Percentiles rank a stretch among this genome's conserved stretches.
These are phyloP conservation scores for Myotis findleyi DNA, from an alignment of 2,797 vertebrate genomes.

Conservation along the genomic window DNA sequence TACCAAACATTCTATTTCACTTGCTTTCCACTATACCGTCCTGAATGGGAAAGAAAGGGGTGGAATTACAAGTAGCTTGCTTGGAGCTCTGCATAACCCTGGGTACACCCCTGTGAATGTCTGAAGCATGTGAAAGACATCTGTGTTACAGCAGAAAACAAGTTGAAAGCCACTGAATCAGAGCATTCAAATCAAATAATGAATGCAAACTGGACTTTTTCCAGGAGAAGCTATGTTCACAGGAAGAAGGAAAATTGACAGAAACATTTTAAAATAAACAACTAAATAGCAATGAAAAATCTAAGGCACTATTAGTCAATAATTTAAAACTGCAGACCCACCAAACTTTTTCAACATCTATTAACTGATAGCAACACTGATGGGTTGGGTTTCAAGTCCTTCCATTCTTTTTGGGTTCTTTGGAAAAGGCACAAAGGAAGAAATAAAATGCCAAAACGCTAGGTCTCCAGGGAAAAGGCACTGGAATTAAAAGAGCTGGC, in stretches of 20 bases:
- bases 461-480: neutral
- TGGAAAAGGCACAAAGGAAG: constrained; percentile 57
- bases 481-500: neutral
- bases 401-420: constrained; percentile 48
- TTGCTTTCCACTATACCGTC: neutral
- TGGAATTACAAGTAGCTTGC: constrained; percentile 57
- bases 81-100: constrained; percentile 48
- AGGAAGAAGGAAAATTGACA: neutral
- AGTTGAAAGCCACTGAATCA: constrained; percentile 53
- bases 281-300: neutral
- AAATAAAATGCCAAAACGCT: constrained; percentile 53
- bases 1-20: constrained; percentile 3
- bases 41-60: neutral
- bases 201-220: constrained; percentile 49
- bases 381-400: neutral
- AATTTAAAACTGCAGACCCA: constrained; percentile 45
- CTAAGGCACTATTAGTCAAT: constrained; percentile 23
- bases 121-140: constrained; percentile 59
- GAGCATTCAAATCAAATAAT: constrained; percentile 59
- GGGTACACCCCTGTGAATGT: neutral
- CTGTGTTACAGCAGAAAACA: constrained; percentile 66
- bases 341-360: constrained; percentile 48
- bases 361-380: constrained; percentile 17
- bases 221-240: constrained; percentile 31
- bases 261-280: constrained; percentile 28